Conservation (phyloP, 2,888 invertebrate species). For the Steromphala cineraria region DNA sequence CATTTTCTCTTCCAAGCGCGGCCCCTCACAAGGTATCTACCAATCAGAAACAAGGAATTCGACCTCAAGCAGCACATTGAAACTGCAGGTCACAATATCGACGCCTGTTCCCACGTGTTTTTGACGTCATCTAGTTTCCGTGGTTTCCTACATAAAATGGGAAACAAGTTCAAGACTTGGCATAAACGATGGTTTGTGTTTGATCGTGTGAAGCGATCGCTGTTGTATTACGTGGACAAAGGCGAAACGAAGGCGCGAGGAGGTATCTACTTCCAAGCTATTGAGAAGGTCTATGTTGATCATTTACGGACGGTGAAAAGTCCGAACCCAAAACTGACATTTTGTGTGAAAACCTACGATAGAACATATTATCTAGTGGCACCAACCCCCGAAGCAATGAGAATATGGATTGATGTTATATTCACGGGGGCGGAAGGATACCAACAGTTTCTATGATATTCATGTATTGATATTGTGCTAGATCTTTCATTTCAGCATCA, state of each 20-base stretch:
- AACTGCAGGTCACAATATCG: constrained; percentile 92
- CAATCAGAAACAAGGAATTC: constrained; percentile 88
- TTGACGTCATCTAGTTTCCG: constrained; percentile 89
- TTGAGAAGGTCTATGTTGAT: constrained; percentile 97
- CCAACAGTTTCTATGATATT: constrained; percentile 78
- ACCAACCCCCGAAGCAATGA: constrained; percentile 93
- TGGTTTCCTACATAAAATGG: constrained; percentile 93
- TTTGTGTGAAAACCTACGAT: constrained; percentile 94
- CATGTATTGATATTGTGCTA: too few species aligned
- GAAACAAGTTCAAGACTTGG: constrained; percentile 84
- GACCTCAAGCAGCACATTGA: constrained; percentile 93
- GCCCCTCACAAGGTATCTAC: constrained; percentile 95
- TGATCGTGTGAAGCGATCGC: constrained; percentile 89
- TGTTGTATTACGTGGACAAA: constrained; percentile 93
- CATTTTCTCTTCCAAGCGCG: constrained; percentile 80
- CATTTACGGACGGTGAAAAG: constrained; percentile 94
- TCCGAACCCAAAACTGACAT: constrained; percentile 92
- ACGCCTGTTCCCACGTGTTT: constrained; percentile 90
- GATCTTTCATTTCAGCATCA: too few species aligned
- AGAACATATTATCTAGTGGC: constrained; percentile 93
- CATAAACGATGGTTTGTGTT: constrained; percentile 97
- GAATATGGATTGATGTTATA: constrained; percentile 97
- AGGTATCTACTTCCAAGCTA: constrained; percentile 83
- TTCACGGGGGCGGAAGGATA: constrained; percentile 95
- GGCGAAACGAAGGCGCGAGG: constrained; percentile 91